A percentile compares a stretch with the other conserved stretches of the same genome.
These are phyloP conservation scores for Cavia aperea DNA, from an alignment of 2,113 vertebrate species.

Conservation along the genomic window DNA sequence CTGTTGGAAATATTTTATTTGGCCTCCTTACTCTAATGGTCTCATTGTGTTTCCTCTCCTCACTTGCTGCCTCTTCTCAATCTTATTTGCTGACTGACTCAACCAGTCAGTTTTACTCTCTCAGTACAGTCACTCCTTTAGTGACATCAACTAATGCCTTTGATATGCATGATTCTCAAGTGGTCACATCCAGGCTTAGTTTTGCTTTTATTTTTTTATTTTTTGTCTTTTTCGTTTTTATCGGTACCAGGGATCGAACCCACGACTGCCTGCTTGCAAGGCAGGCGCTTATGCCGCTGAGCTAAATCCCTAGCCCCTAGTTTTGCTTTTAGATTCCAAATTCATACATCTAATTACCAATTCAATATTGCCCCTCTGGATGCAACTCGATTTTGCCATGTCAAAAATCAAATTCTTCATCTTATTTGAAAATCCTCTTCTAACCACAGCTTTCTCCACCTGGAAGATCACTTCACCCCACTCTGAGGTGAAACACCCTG, in stretches of 20 bases:
- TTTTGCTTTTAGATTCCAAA: neutral
- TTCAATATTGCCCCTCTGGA: neutral
- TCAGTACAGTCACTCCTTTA: neutral
- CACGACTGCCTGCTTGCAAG: too few relatives aligned
- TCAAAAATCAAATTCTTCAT: constrained; percentile 16
- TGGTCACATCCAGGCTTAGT: neutral
- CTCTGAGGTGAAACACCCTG: neutral
- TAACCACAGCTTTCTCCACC: neutral
- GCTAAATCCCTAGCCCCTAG: neutral
- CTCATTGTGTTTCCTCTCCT: neutral
- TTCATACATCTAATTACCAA: neutral
- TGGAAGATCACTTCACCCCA: neutral
- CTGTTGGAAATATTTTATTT: constrained; percentile 14
- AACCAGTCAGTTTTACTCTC: neutral
- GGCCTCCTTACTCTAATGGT: neutral
- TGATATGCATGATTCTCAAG: neutral
- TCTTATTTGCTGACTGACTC: neutral
- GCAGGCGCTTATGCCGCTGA: too few relatives aligned
- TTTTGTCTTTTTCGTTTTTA: too few relatives aligned
- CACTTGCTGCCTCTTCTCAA: neutral
- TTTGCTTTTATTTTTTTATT: neutral
- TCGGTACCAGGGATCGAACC: too few relatives aligned
- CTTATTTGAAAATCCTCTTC: neutral
- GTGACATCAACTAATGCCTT: neutral
- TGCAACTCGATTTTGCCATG: neutral